Evolutionary conservation across 1,140 invertebrate genomes (phyloP).

Genomic region (Drosophila virilis): DNA sequence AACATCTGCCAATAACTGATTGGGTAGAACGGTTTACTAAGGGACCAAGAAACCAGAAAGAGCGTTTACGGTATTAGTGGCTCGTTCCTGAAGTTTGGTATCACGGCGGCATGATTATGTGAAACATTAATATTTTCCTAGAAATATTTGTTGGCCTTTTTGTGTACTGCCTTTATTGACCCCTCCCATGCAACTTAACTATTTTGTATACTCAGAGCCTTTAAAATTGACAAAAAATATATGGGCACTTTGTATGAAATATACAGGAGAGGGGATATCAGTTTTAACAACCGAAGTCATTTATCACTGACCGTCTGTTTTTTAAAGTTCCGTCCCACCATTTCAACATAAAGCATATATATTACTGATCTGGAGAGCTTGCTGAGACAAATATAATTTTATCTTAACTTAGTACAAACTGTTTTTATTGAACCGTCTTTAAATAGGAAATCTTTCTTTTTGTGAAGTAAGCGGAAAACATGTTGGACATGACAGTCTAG

Average conservation of each 20-base stretch:
- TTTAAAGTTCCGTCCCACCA: too few relatives aligned
- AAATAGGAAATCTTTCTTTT: too few relatives aligned
- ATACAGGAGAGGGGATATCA: not conserved
- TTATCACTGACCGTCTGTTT: too few relatives aligned
- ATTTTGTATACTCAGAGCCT: not conserved
- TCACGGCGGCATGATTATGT: constrained; percentile 57
- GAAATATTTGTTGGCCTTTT: constrained; percentile 41
- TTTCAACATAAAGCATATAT: too few relatives aligned
- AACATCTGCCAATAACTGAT: constrained; percentile 61
- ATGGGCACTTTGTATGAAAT: not conserved
- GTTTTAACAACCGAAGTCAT: not conserved
- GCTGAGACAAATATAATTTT: too few relatives aligned
- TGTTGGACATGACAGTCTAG: not conserved
- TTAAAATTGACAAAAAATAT: not conserved
- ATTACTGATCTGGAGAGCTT: too few relatives aligned
- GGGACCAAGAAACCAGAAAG: constrained; percentile 8
- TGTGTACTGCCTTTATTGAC: constrained; percentile 7
- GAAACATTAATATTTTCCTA: constrained; percentile 73
- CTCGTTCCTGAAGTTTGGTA: constrained; percentile 29
- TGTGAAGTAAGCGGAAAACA: too few relatives aligned
- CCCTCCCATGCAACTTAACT: not conserved
- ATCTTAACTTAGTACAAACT: too few relatives aligned
- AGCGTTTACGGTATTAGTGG: constrained; percentile 49
- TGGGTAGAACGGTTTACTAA: constrained; percentile 1
- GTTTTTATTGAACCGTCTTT: too few relatives aligned